These are phyloP conservation scores for Noctua pronuba DNA, from an alignment of 2,888 invertebrate species.

Conservation along the genomic window DNA sequence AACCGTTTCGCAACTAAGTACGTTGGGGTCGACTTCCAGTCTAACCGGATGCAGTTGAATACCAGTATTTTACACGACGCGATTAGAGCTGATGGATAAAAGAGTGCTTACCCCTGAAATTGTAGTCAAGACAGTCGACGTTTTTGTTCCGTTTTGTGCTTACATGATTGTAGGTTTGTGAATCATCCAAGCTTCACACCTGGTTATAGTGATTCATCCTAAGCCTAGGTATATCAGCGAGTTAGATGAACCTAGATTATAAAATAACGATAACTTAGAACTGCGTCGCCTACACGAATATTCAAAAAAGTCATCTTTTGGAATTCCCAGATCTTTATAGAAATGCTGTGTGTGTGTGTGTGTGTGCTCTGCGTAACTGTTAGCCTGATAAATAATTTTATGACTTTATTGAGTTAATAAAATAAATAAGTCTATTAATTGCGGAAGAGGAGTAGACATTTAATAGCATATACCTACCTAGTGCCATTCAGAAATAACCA, in stretches of 20 bases:
- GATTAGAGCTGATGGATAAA: not conserved
- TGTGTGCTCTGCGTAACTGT: conserved; percentile 10
- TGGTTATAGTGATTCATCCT: not conserved
- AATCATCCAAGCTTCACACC: not conserved
- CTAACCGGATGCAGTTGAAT: not conserved
- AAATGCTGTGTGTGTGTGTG: not conserved
- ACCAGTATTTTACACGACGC: too few species aligned
- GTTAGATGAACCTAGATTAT: conserved; percentile 44
- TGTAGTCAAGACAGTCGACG: not conserved
- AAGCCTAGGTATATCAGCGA: not conserved
- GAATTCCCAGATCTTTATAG: conserved; percentile 24
- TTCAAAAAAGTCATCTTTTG: not conserved
- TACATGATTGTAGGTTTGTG: not conserved
- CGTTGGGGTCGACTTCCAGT: too few species aligned
- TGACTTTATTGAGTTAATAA: conserved; percentile 40
- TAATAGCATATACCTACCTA: not conserved
- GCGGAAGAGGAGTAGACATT: conserved; percentile 34
- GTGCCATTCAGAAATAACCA: not conserved
- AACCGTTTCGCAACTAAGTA: too few species aligned
- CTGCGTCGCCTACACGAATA: conserved; percentile 43
- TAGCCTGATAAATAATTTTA: conserved; percentile 36
- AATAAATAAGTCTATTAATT: conserved; percentile 42
- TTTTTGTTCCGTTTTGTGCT: not conserved
- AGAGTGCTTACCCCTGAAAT: not conserved
- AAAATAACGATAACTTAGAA: conserved; percentile 21